phyloP scores from a whole-genome alignment of 2,888 invertebrate genomes.

The Lochmaea capreae region DNA sequence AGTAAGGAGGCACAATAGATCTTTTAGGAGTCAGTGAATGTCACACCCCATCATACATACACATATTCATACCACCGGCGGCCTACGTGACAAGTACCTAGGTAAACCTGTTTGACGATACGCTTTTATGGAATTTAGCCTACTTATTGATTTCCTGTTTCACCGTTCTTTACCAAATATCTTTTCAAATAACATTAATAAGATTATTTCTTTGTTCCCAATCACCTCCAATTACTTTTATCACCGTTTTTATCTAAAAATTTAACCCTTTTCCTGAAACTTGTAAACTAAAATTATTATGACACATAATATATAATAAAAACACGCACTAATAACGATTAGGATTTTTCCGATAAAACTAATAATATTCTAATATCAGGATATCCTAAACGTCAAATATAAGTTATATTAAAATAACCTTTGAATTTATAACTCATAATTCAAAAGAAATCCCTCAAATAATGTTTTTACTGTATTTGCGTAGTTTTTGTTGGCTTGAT shows the following conservation, averaged over 20 bases:
- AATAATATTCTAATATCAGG: neutral
- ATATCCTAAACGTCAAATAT: constrained; percentile 7
- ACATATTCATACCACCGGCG: too few species aligned
- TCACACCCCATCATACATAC: too few species aligned
- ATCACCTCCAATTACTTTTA: neutral
- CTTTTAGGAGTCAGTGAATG: too few species aligned
- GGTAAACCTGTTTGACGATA: too few species aligned
- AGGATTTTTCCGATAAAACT: neutral
- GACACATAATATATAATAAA: neutral
- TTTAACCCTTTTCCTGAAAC: neutral
- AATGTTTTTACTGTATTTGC: neutral
- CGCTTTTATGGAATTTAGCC: too few species aligned
- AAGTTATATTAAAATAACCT: neutral
- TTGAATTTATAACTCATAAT: neutral
- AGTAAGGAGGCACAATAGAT: too few species aligned
- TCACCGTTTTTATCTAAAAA: neutral
- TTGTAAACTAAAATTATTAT: too few species aligned
- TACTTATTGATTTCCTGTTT: too few species aligned
- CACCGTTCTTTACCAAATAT: too few species aligned
- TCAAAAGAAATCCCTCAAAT: neutral
- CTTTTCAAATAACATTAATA: too few species aligned
- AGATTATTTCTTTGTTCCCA: too few species aligned
- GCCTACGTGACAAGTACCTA: too few species aligned
- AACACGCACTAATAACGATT: neutral
- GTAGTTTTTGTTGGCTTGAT: neutral